Evolutionary conservation across 2,888 invertebrate species (phyloP).

Genomic region (Dolomedes plantarius): DNA sequence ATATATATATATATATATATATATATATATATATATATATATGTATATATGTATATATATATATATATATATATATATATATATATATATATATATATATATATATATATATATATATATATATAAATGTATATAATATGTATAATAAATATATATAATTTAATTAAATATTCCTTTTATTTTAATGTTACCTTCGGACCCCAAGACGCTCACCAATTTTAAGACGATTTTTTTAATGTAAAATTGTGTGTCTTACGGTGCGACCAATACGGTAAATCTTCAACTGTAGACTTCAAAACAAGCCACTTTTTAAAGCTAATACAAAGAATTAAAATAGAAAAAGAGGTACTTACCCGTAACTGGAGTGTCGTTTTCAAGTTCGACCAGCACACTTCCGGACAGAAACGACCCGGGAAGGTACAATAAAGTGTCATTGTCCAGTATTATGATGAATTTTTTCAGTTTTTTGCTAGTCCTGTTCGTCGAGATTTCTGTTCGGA

Average conservation of each 20-base stretch:
- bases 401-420: constrained; percentile 96
- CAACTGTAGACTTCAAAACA: no score
- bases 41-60: not conserved
- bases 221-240: no score
- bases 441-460: constrained; percentile 91
- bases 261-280: no score
- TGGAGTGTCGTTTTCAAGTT: constrained; percentile 93
- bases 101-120: constrained; percentile 20
- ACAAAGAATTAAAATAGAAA: no score
- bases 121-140: not conserved
- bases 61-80: constrained; percentile 22
- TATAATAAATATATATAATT: constrained; percentile 6
- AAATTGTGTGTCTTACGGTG: no score
- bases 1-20: no score
- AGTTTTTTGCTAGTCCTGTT: constrained; percentile 49
- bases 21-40: not conserved
- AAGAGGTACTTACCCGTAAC: constrained; percentile 83
- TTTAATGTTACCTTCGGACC: no score
- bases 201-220: no score
- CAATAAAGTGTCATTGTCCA: constrained; percentile 93
- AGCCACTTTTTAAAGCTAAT: no score
- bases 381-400: constrained; percentile 92
- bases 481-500: constrained; percentile 36
- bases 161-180: no score
- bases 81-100: constrained; percentile 24